Evolutionary conservation across 2,797 vertebrate genomes (phyloP), one percentile per base, ranked within the genome.

Genomic region (Octomys mimax): DNA sequence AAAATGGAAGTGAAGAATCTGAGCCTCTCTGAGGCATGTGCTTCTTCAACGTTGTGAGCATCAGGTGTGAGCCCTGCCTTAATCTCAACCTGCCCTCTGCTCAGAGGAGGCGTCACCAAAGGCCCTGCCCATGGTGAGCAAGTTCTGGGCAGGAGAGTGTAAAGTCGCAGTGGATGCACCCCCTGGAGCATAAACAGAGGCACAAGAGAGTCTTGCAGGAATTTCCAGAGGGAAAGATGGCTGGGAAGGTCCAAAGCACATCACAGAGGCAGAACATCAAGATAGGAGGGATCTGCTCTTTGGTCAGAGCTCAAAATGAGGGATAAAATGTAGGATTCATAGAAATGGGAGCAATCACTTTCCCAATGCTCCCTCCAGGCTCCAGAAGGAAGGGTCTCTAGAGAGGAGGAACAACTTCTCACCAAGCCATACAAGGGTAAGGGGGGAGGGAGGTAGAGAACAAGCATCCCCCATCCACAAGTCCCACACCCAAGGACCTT

Each of bases 121-220:
- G 66, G 19, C 24, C 61, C 49, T 77, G 12, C 4, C 33, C 10
- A 21, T n/a, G 16, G 42, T 79, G 49, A 0, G 0, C 10, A n/a
- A 11, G 11, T 0, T 39, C 26, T 4, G 24, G 4, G 36, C 0
- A 7, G 4, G 0, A 0, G 8, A 18, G 28, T 49, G 39, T 19
- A 31, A 6, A 26, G 14, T 33, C 13, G 16, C 89, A 62, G 9
- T 24, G 49, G 33, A 77, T 8, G 19, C 59, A 6, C 18, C 12
- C 54, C 14, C 42, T 75, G 61, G 13, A 4, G 28, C 26, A 26
- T 46, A 39, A 52, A 49, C 24, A 10, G 16, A 12, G 0, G 2
- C n/a, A 7, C 62, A 31, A n/a, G 39, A 36, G 66, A 49, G 3
- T 16, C 18, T 68, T 36, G 11, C 2, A 22, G 28, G 59, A 75